Evolutionary conservation across 2,113 vertebrate species (phyloP).

Genomic region (Oenanthe oenanthe): DNA sequence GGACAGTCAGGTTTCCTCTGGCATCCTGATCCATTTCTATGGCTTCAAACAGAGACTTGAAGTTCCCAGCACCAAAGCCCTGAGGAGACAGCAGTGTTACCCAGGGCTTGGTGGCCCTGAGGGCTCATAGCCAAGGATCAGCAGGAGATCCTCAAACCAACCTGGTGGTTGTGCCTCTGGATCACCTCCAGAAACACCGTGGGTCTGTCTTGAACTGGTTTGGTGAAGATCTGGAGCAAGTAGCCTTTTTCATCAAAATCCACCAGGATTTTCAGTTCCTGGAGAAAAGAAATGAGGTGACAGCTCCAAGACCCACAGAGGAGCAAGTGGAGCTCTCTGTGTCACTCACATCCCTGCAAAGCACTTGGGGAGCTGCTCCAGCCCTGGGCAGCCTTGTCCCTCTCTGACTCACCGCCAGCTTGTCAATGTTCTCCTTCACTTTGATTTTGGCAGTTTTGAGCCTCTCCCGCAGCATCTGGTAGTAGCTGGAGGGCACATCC

Average conservation of each 20-base stretch:
- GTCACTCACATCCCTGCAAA: neutral
- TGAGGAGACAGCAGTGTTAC: neutral
- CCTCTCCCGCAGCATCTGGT: conserved; percentile 83
- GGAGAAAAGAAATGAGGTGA: neutral
- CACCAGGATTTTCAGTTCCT: conserved; percentile 94
- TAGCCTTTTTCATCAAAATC: conserved; percentile 96
- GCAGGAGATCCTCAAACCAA: neutral
- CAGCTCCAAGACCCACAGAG: fast-evolving
- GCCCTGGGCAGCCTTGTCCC: neutral
- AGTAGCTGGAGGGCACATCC: conserved; percentile 87
- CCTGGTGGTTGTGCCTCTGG: conserved; percentile 95
- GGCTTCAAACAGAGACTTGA: conserved; percentile 94
- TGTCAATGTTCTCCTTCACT: conserved; percentile 84
- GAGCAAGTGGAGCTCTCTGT: neutral
- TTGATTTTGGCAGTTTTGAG: conserved; percentile 87
- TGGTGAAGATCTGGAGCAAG: conserved; percentile 97
- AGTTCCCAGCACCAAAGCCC: conserved; percentile 97
- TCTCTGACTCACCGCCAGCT: conserved; percentile 80
- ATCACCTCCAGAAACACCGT: conserved; percentile 96
- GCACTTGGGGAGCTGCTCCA: fast-evolving
- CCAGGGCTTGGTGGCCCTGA: too few relatives aligned
- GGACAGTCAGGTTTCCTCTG: conserved; percentile 88
- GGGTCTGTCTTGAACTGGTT: conserved; percentile 95
- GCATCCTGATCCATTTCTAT: conserved; percentile 90
- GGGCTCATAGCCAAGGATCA: neutral